phyloP scores from a whole-genome alignment of 2,888 invertebrate species.

The Eupithecia pulchellata region DNA sequence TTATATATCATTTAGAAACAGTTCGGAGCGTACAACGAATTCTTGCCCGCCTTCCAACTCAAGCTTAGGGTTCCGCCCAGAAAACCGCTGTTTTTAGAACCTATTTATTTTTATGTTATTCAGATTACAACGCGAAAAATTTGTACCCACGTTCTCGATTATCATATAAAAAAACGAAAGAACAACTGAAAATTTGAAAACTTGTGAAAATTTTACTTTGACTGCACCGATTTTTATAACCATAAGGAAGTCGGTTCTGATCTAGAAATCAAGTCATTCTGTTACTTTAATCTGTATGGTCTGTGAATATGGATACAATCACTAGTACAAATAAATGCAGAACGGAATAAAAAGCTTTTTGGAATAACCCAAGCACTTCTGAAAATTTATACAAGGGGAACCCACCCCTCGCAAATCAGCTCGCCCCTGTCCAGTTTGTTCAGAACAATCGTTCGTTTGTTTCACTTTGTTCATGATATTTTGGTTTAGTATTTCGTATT shows the following conservation, averaged over 20 bases:
- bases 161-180: neutral
- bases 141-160: neutral
- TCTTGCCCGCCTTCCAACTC: constrained; percentile 58
- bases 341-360: neutral
- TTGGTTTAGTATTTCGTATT: constrained; percentile 61
- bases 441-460: constrained; percentile 65
- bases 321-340: neutral
- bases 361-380: neutral
- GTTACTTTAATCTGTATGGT: neutral
- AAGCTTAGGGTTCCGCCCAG: neutral
- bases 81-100: neutral
- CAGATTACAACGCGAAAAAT: neutral
- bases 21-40: constrained; percentile 60
- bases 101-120: neutral
- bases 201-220: neutral
- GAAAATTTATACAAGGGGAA: neutral
- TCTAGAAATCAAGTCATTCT: too few relatives aligned
- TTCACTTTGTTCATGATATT: constrained; percentile 72
- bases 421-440: constrained; percentile 45
- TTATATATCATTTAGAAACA: constrained; percentile 33
- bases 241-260: too few relatives aligned
- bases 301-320: neutral
- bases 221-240: too few relatives aligned
- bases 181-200: neutral
- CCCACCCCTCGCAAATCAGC: neutral